A percentile compares a stretch with the other conserved stretches of the same genome.
These are phyloP conservation scores for Brachionichthys hirsutus DNA, from an alignment of 2,113 vertebrate species.

Conservation along the genomic window DNA sequence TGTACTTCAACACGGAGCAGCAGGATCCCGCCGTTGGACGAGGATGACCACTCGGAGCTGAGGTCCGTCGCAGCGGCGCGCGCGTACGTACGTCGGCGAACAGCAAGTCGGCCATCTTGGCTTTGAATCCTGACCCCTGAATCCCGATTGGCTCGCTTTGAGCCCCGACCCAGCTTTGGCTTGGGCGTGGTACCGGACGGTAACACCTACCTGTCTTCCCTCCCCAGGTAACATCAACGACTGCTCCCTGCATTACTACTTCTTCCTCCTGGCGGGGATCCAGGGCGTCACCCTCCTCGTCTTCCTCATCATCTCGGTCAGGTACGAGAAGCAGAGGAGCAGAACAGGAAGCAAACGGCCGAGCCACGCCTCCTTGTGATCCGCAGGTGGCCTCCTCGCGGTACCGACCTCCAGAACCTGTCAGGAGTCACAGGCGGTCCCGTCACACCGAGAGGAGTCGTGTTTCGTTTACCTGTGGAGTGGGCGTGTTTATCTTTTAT, in stretches of 20 bases:
- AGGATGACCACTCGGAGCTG: too few relatives aligned
- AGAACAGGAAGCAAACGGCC: constrained; percentile 55
- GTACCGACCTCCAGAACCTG: constrained; percentile 16
- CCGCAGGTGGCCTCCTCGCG: constrained; percentile 10
- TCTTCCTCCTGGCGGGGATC: constrained; percentile 92
- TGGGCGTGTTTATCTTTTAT: background rate
- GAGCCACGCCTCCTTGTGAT: constrained; percentile 48
- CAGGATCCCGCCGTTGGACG: too few relatives aligned
- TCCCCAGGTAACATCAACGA: constrained; percentile 91
- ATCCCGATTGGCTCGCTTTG: too few relatives aligned
- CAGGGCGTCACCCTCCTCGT: constrained; percentile 89
- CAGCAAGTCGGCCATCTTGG: too few relatives aligned
- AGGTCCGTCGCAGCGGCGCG: too few relatives aligned
- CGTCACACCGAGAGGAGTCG: constrained; percentile 22
- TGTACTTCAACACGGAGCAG: too few relatives aligned
- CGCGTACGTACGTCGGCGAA: too few relatives aligned
- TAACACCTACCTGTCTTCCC: constrained; percentile 21
- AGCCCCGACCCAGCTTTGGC: too few relatives aligned
- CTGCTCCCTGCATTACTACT: constrained; percentile 93
- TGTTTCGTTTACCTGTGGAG: constrained; percentile 33
- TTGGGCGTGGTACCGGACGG: too few relatives aligned
- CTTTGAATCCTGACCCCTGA: too few relatives aligned
- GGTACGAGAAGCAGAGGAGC: constrained; percentile 83
- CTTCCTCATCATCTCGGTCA: constrained; percentile 91
- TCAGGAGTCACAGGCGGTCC: background rate